A percentile compares a stretch with the other conserved stretches of the same genome.
Conservation (phyloP, 2,797 vertebrate genomes). For the Dermochelys coriacea region DNA sequence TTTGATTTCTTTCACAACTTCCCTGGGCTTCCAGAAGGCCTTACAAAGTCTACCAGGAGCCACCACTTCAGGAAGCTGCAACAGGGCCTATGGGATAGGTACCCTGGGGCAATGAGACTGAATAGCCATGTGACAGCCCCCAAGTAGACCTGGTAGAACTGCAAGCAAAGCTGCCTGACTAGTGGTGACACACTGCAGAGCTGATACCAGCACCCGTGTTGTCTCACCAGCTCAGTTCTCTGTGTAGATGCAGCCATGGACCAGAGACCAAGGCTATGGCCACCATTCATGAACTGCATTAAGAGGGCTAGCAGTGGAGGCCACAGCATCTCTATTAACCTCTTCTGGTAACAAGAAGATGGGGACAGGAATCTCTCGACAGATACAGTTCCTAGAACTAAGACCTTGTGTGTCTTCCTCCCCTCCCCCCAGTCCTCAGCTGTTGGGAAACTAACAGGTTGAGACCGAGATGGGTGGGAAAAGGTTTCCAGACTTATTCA, state of each 20-base stretch:
- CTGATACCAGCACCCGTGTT: background rate
- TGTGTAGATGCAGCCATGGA: background rate
- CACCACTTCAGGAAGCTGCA: background rate
- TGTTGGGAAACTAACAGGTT: background rate
- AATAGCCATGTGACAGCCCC: background rate
- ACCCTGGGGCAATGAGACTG: background rate
- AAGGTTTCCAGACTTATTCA: background rate
- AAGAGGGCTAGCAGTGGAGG: background rate
- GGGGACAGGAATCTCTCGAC: background rate
- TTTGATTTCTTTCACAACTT: background rate
- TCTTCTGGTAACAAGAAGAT: background rate
- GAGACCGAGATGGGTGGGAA: background rate
- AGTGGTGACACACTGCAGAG: background rate
- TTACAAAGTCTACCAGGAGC: background rate
- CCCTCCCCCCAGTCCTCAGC: background rate
- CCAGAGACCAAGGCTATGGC: background rate
- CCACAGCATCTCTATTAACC: background rate
- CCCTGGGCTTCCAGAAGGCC: background rate
- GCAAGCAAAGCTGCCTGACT: background rate
- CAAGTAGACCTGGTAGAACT: background rate
- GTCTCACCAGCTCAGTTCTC: background rate
- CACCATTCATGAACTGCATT: background rate
- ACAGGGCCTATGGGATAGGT: background rate
- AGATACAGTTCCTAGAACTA: background rate
- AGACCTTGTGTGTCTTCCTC: background rate